Conservation (phyloP, 2,888 invertebrate genomes). For the Pyrrhia umbra region DNA sequence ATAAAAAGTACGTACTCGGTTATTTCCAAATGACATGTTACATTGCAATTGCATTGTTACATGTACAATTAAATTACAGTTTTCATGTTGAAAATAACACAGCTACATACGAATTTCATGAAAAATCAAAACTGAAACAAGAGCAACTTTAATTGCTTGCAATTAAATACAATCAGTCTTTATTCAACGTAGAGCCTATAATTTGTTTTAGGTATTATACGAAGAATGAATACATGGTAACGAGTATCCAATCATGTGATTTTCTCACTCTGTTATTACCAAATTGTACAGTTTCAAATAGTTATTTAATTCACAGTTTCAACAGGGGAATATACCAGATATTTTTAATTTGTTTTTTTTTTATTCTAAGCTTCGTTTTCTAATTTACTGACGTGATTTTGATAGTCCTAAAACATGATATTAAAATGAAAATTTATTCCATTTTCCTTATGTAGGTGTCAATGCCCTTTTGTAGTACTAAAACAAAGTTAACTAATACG, state of each 20-base stretch:
- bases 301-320: conserved; percentile 1
- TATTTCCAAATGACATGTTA: no score
- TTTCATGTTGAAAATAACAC: neutral
- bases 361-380: neutral
- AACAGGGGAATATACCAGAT: neutral
- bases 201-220: neutral
- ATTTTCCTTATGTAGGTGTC: no score
- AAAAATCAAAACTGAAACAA: conserved; percentile 14
- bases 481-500: no score
- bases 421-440: no score
- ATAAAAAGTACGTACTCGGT: no score
- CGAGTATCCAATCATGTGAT: conserved; percentile 13
- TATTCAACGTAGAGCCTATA: conserved; percentile 4
- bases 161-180: conserved; percentile 12
- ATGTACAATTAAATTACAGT: no score
- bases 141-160: conserved; percentile 19
- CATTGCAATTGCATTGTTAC: no score
- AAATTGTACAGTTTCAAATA: neutral
- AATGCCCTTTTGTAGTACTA: no score
- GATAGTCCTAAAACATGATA: no score
- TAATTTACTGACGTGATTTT: no score
- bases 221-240: conserved; percentile 23
- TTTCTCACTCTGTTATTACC: conserved; percentile 19
- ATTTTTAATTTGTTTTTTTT: conserved; percentile 1
- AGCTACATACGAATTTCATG: neutral